These are phyloP conservation scores for Oscheius sp. DNA, from an alignment of 1,140 invertebrate genomes.

Conservation along the genomic window DNA sequence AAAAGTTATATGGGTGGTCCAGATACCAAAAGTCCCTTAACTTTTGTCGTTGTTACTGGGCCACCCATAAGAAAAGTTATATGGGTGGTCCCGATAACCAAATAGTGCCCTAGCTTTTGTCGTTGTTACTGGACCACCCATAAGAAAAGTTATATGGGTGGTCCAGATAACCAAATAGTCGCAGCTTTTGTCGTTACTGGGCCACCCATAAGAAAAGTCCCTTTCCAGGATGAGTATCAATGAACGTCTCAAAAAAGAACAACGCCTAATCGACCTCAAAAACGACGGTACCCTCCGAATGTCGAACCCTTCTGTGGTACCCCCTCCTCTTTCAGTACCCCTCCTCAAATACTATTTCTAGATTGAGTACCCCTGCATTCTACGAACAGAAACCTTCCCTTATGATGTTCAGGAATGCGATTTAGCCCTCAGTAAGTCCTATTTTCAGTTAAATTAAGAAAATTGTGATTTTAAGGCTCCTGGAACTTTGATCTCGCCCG, in stretches of 20 bases:
- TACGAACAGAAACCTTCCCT: slow-evolving; percentile 24
- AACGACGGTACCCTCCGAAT: slow-evolving; percentile 20
- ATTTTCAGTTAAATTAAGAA: not conserved
- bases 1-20: no score
- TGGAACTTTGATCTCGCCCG: slow-evolving; percentile 19
- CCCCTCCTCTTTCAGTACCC: not conserved
- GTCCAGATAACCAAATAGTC: no score
- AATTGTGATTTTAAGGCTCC: slow-evolving; percentile 10
- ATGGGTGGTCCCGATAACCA: no score
- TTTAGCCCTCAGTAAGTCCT: slow-evolving; percentile 14
- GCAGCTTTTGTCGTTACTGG: not conserved
- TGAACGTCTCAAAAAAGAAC: slow-evolving; percentile 8
- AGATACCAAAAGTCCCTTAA: no score
- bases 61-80: no score
- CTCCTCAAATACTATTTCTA: not conserved
- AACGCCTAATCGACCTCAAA: slow-evolving; percentile 18
- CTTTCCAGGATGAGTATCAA: not conserved
- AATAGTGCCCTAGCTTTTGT: not conserved
- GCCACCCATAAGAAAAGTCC: not conserved
- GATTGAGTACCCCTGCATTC: slow-evolving; percentile 16
- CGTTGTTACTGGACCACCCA: no score
- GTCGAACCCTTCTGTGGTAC: slow-evolving; percentile 23
- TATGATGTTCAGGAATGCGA: slow-evolving; percentile 34
- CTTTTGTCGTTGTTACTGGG: not conserved
- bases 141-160: no score